Percentiles rank a stretch among this genome's conserved stretches.
Conservation (phyloP, 1,140 invertebrate genomes). For the Magallana ariakensis region DNA sequence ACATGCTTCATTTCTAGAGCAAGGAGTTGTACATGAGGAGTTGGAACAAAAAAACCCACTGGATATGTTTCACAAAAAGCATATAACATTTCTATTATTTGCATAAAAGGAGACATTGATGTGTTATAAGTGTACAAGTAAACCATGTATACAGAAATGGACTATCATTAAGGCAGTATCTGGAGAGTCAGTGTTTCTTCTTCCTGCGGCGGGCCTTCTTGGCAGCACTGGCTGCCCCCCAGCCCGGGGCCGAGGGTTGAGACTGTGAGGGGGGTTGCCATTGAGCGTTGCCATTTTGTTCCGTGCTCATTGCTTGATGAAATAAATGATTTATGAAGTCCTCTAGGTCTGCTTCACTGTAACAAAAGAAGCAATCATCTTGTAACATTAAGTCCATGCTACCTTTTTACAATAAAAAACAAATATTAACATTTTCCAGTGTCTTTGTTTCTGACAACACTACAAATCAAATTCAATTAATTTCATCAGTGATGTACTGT, state of each 20-base stretch:
- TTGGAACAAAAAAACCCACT: background rate
- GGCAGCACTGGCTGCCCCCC: slow-evolving; percentile 91
- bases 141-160: background rate
- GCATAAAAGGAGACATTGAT: slow-evolving; percentile 18
- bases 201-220: slow-evolving; percentile 85
- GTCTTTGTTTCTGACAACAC: too few species aligned
- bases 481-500: too few species aligned
- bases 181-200: slow-evolving; percentile 62
- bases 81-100: background rate
- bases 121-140: background rate
- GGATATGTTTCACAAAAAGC: background rate
- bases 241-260: slow-evolving; percentile 47
- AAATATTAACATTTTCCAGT: too few species aligned
- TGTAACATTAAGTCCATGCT: too few species aligned
- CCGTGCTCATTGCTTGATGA: slow-evolving; percentile 72
- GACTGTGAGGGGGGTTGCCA: slow-evolving; percentile 54
- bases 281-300: slow-evolving; percentile 53
- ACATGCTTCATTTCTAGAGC: background rate
- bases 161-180: slow-evolving; percentile 30
- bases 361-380: slow-evolving; percentile 53
- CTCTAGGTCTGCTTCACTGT: slow-evolving; percentile 84
- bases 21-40: background rate
- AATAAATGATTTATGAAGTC: slow-evolving; percentile 85
- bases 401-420: too few species aligned
- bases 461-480: too few species aligned